A percentile compares a stretch with the other conserved stretches of the same genome.
Conservation (phyloP, 37 sponge, comb jelly and placozoan genomes). For the Cliona cf. orientalis region DNA sequence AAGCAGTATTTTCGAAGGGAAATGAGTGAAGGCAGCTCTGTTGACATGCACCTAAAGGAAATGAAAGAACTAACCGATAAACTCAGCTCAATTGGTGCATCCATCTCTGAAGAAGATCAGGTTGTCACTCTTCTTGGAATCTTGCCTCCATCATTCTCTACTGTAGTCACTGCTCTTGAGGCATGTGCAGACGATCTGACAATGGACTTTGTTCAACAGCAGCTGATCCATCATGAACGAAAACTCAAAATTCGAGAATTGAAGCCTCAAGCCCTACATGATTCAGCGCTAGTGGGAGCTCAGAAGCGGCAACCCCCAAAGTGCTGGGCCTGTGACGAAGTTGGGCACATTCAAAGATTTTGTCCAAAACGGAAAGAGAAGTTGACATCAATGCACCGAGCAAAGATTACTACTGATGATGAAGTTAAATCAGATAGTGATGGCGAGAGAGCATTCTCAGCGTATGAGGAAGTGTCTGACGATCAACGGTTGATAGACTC, state of each 20-base stretch:
- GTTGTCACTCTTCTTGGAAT: slow-evolving; percentile 58
- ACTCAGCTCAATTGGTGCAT: slow-evolving; percentile 48
- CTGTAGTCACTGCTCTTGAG: slow-evolving; percentile 51
- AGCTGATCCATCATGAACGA: slow-evolving; percentile 46
- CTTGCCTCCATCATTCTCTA: slow-evolving; percentile 35
- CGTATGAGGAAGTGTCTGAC: slow-evolving; percentile 1
- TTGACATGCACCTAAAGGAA: slow-evolving; percentile 48
- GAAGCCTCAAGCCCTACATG: neutral
- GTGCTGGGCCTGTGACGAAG: slow-evolving; percentile 37
- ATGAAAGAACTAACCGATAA: slow-evolving; percentile 63
- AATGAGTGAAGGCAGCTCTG: slow-evolving; percentile 45
- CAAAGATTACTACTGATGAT: slow-evolving; percentile 13
- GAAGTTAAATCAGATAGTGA: neutral
- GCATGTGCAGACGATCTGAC: slow-evolving; percentile 45
- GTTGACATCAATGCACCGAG: neutral
- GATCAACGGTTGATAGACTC: slow-evolving; percentile 48
- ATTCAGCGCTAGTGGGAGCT: slow-evolving; percentile 27
- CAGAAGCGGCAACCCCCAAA: neutral
- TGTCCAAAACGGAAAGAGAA: slow-evolving; percentile 30
- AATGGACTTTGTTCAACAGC: slow-evolving; percentile 45
- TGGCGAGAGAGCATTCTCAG: slow-evolving; percentile 21
- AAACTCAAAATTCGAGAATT: slow-evolving; percentile 6
- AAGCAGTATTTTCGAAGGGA: slow-evolving; percentile 60
- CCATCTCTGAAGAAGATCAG: slow-evolving; percentile 53
- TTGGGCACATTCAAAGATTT: slow-evolving; percentile 42